These are phyloP conservation scores for Ceratina calcarata DNA, from an alignment of 1,140 invertebrate species.

Conservation along the genomic window DNA sequence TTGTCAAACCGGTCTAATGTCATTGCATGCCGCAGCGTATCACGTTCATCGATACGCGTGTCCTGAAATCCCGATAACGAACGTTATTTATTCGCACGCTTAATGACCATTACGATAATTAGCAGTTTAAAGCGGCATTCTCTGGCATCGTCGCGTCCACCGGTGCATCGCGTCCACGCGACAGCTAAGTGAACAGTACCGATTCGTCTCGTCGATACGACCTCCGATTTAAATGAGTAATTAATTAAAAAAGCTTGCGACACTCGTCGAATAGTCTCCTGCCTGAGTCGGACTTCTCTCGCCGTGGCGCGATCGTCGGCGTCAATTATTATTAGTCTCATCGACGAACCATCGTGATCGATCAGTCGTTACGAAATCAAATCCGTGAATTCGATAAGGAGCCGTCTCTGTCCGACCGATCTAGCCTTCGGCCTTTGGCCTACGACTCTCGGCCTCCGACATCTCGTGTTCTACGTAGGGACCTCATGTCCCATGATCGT, in stretches of 20 bases:
- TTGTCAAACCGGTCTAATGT: constrained; percentile 50
- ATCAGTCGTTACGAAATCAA: not conserved
- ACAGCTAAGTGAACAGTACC: constrained; percentile 27
- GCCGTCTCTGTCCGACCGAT: too few species aligned
- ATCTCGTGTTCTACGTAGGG: constrained; percentile 56
- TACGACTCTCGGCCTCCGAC: too few species aligned
- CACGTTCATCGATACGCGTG: constrained; percentile 45
- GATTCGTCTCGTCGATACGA: constrained; percentile 15
- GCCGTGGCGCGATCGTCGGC: too few species aligned
- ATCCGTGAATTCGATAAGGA: not conserved
- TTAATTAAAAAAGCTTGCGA: too few species aligned
- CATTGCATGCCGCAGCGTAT: too few species aligned
- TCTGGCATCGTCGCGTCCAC: too few species aligned
- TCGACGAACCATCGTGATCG: not conserved
- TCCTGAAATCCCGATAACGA: constrained; percentile 56
- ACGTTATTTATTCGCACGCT: constrained; percentile 56
- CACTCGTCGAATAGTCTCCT: too few species aligned
- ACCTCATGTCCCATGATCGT: constrained; percentile 48
- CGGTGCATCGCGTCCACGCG: constrained; percentile 41
- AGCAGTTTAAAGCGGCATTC: constrained; percentile 53
- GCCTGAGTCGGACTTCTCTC: too few species aligned
- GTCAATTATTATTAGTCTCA: too few species aligned
- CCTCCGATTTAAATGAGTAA: not conserved
- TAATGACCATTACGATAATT: constrained; percentile 57
- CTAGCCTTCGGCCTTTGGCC: too few species aligned